Conservation (phyloP, 2,113 vertebrate genomes). For the Chaetorhynchus papuensis region DNA sequence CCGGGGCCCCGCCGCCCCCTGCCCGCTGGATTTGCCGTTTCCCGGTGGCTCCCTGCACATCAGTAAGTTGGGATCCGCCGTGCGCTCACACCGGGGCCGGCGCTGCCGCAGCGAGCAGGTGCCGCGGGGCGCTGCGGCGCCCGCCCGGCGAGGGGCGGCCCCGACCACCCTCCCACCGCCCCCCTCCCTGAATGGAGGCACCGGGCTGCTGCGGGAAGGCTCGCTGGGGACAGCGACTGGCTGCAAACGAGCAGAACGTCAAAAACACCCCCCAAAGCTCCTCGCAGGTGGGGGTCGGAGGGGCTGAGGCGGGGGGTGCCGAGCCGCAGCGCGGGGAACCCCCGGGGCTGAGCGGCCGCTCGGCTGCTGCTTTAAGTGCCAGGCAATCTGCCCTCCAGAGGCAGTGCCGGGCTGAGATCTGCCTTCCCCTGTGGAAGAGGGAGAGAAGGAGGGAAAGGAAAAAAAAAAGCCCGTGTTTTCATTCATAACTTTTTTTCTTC, state of each 20-base stretch:
- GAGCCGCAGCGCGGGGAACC: neutral
- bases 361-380: constrained; percentile 51
- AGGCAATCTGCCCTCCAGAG: constrained; percentile 66
- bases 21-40: constrained; percentile 70
- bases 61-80: constrained; percentile 63
- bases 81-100: neutral
- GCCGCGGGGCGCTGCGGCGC: neutral
- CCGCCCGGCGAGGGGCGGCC: neutral
- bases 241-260: neutral
- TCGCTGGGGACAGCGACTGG: neutral
- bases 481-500: constrained; percentile 86
- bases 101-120: constrained; percentile 37
- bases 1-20: neutral
- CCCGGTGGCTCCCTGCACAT: constrained; percentile 67
- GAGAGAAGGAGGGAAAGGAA: neutral
- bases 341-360: neutral
- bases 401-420: constrained; percentile 64
- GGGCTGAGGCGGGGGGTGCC: neutral
- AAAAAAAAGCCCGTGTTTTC: constrained; percentile 75
- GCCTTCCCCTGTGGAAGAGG: constrained; percentile 50
- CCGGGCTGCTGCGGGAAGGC: neutral
- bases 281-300: neutral
- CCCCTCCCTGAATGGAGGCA: neutral
- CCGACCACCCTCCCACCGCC: neutral
- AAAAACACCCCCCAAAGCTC: neutral